Evolutionary conservation across 2,888 invertebrate genomes (phyloP), one percentile per base, ranked within the genome.

Genomic region (Caenorhabditis wallacei): DNA sequence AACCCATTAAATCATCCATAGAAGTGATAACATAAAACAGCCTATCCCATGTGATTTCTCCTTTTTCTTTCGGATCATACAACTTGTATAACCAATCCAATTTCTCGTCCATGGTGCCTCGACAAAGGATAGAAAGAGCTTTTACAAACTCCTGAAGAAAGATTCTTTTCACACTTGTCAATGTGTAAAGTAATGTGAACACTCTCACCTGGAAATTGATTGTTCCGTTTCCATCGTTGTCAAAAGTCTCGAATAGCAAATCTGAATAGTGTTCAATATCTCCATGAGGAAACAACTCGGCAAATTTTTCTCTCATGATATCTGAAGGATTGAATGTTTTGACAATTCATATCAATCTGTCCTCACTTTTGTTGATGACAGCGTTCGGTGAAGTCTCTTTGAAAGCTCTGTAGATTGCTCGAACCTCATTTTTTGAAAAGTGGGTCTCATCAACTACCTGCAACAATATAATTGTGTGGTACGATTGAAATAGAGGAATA

Each of bases 251-350:
- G 71, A 90, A 90, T 13, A 90, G 85, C 7, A 90, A 80, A 68
- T 90, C 90, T 7, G 90, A 85, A 69, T 89, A 90, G 64, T 88
- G 88, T 48, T 90, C 90, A 24, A 88, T 87, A 66, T 90, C 90
- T 18, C 90, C 89, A 24, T 88, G 89, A 10, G 88, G 89, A 79
- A 90, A 90, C 11, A 90, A 84, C 61, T 89, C 88, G 3, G 86
- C 86, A 75, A 90, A 90, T 53, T 89, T 88, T 64, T 88, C 86
- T 26, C 90, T 83, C 48, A 90, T 76, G 53, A 88, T 89, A 57
- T 89, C 90, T 83, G 81, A 57, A 82, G 85, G 40, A 61, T 48
- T 10, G 18, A 43, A 46, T 48, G 46, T 59, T 59, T 24, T 72
- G 70, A 48, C 48, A 40, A 26, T n/a, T 53, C 35, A 26, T 71